phyloP scores from a whole-genome alignment of 2,797 vertebrate genomes.

The Danionella dracula region DNA sequence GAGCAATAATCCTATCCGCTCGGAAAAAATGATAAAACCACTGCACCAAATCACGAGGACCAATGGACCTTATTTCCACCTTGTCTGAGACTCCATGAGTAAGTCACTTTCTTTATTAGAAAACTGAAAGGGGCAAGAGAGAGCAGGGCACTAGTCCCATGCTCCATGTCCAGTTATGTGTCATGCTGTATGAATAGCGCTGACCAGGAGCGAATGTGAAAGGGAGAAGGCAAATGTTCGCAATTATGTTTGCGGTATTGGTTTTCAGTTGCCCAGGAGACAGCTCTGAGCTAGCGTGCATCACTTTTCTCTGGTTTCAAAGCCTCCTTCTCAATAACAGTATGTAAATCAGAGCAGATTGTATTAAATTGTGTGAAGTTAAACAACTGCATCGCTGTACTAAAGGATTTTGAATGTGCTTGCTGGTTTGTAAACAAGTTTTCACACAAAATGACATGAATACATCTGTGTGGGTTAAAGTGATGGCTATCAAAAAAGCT shows the following conservation, averaged over 20 bases:
- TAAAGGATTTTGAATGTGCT: neutral
- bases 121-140: neutral
- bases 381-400: neutral
- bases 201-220: constrained; percentile 9
- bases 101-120: constrained; percentile 6
- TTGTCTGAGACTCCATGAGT: neutral
- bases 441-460: neutral
- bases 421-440: neutral
- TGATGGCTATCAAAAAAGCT: neutral
- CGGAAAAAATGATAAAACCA: neutral
- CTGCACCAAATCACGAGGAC: neutral
- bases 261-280: constrained; percentile 13
- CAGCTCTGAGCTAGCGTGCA: neutral
- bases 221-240: constrained; percentile 14
- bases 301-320: neutral
- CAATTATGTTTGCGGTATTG: constrained; percentile 15
- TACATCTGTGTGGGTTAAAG: constrained; percentile 2
- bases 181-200: neutral
- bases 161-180: neutral
- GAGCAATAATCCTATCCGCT: constrained; percentile 13
- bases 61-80: neutral
- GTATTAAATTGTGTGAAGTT: neutral
- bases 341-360: constrained; percentile 3
- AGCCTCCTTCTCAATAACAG: constrained; percentile 1
- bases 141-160: neutral